These are phyloP conservation scores for Flexamia atlantica DNA, from an alignment of 2,888 invertebrate species.

Conservation along the genomic window DNA sequence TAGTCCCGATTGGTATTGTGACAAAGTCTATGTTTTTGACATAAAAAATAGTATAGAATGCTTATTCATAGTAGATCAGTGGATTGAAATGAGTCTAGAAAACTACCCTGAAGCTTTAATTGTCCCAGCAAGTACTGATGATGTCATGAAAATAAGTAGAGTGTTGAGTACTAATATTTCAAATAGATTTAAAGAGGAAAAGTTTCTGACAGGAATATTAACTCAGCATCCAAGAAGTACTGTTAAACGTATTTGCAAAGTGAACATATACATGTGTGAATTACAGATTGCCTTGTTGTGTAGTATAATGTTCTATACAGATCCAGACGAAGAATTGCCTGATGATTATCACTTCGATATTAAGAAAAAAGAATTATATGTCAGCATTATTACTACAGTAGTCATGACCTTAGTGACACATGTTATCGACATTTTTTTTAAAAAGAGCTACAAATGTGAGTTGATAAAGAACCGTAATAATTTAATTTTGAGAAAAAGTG, in stretches of 20 bases:
- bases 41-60: neutral
- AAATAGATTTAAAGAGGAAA: neutral
- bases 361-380: neutral
- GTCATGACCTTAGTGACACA: neutral
- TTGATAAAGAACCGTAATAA: neutral
- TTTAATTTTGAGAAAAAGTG: neutral
- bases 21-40: slow-evolving; percentile 15
- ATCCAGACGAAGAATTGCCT: neutral
- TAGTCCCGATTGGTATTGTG: slow-evolving; percentile 61
- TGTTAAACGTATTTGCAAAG: neutral
- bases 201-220: neutral
- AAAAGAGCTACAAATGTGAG: neutral
- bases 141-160: neutral
- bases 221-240: neutral
- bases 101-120: slow-evolving; percentile 20
- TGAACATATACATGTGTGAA: neutral
- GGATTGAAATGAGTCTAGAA: neutral
- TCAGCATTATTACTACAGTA: neutral
- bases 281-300: neutral
- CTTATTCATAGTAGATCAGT: slow-evolving; percentile 7
- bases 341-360: neutral
- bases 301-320: slow-evolving; percentile 5
- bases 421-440: neutral
- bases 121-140: neutral
- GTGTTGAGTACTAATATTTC: slow-evolving; percentile 18